Base-by-base conservation (phyloP, 2,888 invertebrate species). In the Eupithecia pulchellata region DNA sequence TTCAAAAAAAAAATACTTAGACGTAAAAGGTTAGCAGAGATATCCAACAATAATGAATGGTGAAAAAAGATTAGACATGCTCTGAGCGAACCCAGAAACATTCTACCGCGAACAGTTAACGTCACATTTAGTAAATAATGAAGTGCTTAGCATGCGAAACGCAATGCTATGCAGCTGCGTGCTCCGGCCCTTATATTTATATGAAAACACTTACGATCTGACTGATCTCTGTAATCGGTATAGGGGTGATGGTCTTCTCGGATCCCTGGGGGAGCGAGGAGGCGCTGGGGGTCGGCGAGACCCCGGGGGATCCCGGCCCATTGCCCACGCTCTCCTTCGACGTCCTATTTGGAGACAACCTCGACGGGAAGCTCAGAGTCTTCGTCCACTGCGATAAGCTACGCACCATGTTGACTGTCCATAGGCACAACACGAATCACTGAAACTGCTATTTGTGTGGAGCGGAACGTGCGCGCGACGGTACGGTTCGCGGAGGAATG, bases 321-420 rank as follows among this genome's bases (percentile, higher is more conserved):
- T 95, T 95, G 71, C 95, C 94, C 77, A 95, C 95, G 91, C 94
- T 95, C 87, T 97, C 97, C 92, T 97, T 97, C 55, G 96, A 96
- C 69, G 96, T 96, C 84, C 97, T 96, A 89, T 97, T 97, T 20
- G 97, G 97, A 73, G 97, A 97, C 86, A 97, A 95, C 90, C 98
- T 95, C 84, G 97, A 96, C 75, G 98, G 98, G 90, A 98, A 98
- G 95, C 97, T 98, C 88, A 98, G 95, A 81, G 97, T 98, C 95
- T 98, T 98, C 92, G 97, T 98, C 98, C 98, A 98, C 95, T 97
- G 97, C 75, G 97, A 96, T 86, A 98, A 94, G 94, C 97, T 97
- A 82, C 98, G 97, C 91, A 97, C 98, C 98, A 98, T 98, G 87
- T 94, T 95, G 89, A 86, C 82, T 84, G 92, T 92, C 88, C 93